Conservation (phyloP, 2,113 vertebrate species). For the Burhinus bistriatus region DNA sequence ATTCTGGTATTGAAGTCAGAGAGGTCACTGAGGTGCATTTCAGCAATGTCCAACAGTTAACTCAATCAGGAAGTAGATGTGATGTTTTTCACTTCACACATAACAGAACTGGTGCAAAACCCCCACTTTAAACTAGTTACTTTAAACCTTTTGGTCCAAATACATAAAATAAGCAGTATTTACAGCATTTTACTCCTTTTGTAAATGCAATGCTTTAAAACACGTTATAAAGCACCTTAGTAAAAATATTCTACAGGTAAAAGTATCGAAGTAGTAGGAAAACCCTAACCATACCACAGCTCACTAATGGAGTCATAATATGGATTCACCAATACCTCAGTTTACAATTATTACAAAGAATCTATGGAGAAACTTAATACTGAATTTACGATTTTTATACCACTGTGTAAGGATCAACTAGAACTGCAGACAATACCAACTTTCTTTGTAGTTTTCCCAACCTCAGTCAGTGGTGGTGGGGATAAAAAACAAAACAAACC, state of each 20-base stretch:
- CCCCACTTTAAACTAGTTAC: constrained; percentile 69
- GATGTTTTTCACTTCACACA: constrained; percentile 69
- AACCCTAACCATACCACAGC: constrained; percentile 77
- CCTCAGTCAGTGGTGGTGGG: neutral
- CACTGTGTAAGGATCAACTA: constrained; percentile 42
- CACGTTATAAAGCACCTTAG: constrained; percentile 85
- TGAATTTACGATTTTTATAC: constrained; percentile 53
- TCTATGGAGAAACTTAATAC: constrained; percentile 63
- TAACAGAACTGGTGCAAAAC: constrained; percentile 74
- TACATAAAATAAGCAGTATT: constrained; percentile 85
- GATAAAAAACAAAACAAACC: constrained; percentile 9
- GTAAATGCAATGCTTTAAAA: constrained; percentile 86
- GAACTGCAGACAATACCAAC: constrained; percentile 50
- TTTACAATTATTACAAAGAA: constrained; percentile 71
- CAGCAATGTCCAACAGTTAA: constrained; percentile 58
- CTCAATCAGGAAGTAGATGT: constrained; percentile 60
- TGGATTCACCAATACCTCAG: constrained; percentile 67
- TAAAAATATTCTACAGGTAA: constrained; percentile 86
- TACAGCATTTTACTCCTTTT: constrained; percentile 79
- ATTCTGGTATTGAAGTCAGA: constrained; percentile 49
- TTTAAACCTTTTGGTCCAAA: constrained; percentile 81
- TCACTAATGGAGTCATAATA: constrained; percentile 77
- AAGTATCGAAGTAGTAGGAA: constrained; percentile 82
- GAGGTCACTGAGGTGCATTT: constrained; percentile 58
- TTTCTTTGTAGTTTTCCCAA: constrained; percentile 43